phyloP scores from a whole-genome alignment of 37 sponge, comb jelly and placozoan species.

The Crambe crambe region DNA sequence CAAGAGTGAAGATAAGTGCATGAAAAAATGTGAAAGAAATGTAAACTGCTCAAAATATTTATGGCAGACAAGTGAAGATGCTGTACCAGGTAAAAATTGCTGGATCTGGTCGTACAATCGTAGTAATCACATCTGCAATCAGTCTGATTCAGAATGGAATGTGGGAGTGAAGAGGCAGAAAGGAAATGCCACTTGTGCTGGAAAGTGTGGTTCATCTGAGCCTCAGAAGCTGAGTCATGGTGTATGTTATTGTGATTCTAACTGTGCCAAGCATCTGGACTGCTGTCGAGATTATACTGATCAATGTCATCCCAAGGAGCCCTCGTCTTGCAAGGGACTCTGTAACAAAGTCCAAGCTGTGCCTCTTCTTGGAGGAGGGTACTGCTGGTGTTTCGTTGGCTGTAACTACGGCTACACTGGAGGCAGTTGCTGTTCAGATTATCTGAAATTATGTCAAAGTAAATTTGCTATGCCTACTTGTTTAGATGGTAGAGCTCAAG shows the following conservation, averaged over 20 bases:
- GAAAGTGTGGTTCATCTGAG: slow-evolving; percentile 5
- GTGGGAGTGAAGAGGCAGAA: slow-evolving; percentile 36
- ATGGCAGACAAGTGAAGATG: background rate
- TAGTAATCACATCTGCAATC: slow-evolving; percentile 20
- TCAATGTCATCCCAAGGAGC: background rate
- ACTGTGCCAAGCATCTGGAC: slow-evolving; percentile 41
- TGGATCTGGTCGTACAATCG: slow-evolving; percentile 46
- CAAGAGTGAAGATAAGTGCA: slow-evolving; percentile 19
- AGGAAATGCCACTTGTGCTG: slow-evolving; percentile 25
- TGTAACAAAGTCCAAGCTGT: background rate
- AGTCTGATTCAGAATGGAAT: slow-evolving; percentile 12
- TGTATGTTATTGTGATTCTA: slow-evolving; percentile 49
- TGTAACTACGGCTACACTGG: slow-evolving; percentile 29
- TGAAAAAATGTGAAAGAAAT: slow-evolving; percentile 5
- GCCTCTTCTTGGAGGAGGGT: slow-evolving; percentile 40
- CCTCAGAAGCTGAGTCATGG: slow-evolving; percentile 6
- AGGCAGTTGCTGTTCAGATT: slow-evolving; percentile 50
- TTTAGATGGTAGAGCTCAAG: slow-evolving; percentile 34
- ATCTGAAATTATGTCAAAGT: background rate
- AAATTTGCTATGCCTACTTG: slow-evolving; percentile 1
- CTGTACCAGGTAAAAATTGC: slow-evolving; percentile 8
- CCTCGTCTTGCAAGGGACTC: slow-evolving; percentile 14
- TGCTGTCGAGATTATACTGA: slow-evolving; percentile 48
- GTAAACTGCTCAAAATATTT: slow-evolving; percentile 39
- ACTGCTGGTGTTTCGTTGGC: slow-evolving; percentile 34